Conservation (phyloP, 2,113 vertebrate species). For the Leuciscus idus region DNA sequence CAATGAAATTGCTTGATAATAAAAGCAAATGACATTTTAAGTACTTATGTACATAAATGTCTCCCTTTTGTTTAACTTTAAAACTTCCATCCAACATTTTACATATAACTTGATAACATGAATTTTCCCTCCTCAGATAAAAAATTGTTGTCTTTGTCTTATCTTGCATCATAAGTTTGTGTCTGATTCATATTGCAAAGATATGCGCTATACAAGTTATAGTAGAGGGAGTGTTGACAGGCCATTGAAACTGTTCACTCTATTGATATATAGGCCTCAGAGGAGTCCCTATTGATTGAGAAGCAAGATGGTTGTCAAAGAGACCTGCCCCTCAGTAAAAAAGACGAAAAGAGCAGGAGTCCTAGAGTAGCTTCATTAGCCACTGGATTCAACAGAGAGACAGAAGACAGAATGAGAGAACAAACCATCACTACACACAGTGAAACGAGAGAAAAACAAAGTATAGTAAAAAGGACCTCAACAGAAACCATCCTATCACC, state of each 20-base stretch:
- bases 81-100: slow-evolving; percentile 22
- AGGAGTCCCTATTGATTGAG: slow-evolving; percentile 95
- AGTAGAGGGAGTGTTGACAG: slow-evolving; percentile 54
- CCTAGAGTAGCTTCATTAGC: slow-evolving; percentile 65
- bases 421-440: slow-evolving; percentile 33
- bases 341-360: slow-evolving; percentile 67
- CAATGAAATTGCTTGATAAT: slow-evolving; percentile 1
- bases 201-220: background rate
- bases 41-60: background rate
- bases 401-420: slow-evolving; percentile 47
- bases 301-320: slow-evolving; percentile 85
- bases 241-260: slow-evolving; percentile 92
- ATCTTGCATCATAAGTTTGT: background rate
- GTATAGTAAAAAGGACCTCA: slow-evolving; percentile 48
- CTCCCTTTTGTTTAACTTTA: background rate
- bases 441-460: slow-evolving; percentile 42
- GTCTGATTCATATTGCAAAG: background rate
- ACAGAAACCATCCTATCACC: slow-evolving; percentile 57
- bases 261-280: slow-evolving; percentile 94
- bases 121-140: background rate
- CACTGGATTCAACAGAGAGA: slow-evolving; percentile 61
- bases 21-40: slow-evolving; percentile 12
- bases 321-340: slow-evolving; percentile 76
- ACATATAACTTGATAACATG: background rate
- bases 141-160: background rate